phyloP scores from a whole-genome alignment of 2,888 invertebrate species.

The Hydrotaea diabolus region DNA sequence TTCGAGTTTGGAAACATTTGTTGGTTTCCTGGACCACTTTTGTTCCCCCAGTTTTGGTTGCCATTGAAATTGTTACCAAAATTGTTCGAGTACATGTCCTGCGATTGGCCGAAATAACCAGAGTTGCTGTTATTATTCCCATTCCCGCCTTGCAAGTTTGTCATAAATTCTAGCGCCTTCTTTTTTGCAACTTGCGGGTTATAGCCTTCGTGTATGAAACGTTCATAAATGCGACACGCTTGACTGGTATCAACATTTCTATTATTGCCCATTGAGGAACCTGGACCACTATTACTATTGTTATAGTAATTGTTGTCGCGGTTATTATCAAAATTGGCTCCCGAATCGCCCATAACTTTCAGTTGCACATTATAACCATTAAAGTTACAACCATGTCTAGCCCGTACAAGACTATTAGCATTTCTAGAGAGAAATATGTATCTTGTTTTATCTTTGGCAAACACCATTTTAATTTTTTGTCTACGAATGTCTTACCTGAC shows the following conservation, averaged over 20 bases:
- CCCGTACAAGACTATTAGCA: constrained; percentile 54
- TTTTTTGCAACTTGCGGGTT: constrained; percentile 9
- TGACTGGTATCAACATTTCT: constrained; percentile 2
- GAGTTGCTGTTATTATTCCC: background rate
- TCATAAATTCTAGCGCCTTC: constrained; percentile 1
- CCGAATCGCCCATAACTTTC: constrained; percentile 41
- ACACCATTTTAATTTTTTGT: background rate
- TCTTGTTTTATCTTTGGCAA: background rate
- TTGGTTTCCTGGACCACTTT: background rate
- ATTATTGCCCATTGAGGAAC: background rate
- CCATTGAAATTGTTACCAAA: constrained; percentile 14
- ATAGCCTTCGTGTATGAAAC: constrained; percentile 9
- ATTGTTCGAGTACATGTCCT: constrained; percentile 8
- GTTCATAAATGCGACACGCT: constrained; percentile 26
- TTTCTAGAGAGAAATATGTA: constrained; percentile 44
- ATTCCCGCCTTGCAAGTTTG: constrained; percentile 8
- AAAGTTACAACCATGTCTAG: constrained; percentile 57
- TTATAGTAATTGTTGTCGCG: background rate
- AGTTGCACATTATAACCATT: constrained; percentile 59
- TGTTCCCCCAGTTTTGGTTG: constrained; percentile 14
- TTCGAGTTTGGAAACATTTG: background rate
- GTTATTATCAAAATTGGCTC: constrained; percentile 21
- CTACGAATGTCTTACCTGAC: constrained; percentile 41
- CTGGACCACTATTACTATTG: constrained; percentile 10
- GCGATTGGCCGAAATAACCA: background rate